Evolutionary conservation across 2,797 vertebrate species (phyloP).

Genomic region (Hemitrygon akajei): DNA sequence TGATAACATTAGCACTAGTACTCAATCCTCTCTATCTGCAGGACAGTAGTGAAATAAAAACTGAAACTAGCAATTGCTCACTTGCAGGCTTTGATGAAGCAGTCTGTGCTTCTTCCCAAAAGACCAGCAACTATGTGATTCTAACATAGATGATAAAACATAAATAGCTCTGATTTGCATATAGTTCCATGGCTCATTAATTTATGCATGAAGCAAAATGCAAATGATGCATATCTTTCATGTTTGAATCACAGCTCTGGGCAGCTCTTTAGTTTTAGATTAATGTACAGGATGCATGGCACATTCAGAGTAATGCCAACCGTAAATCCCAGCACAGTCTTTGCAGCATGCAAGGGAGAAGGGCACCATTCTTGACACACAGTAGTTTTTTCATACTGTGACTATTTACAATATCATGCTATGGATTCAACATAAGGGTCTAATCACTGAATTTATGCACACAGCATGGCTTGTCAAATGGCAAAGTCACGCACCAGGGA

Average conservation of each 20-base stretch:
- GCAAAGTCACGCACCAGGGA: background rate
- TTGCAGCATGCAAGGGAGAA: background rate
- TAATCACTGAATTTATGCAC: background rate
- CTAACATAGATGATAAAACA: conserved; percentile 14
- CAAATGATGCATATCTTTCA: background rate
- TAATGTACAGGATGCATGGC: background rate
- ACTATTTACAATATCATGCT: background rate
- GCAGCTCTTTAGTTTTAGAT: conserved; percentile 10
- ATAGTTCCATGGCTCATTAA: conserved; percentile 2
- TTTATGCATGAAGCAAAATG: background rate
- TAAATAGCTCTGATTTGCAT: conserved; percentile 17
- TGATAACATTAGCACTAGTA: background rate
- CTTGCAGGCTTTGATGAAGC: background rate
- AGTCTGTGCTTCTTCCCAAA: background rate
- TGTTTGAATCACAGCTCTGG: conserved; percentile 18
- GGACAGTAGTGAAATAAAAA: background rate
- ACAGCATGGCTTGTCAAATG: background rate
- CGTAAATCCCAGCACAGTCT: background rate
- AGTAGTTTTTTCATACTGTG: background rate
- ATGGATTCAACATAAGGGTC: background rate
- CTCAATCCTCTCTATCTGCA: background rate
- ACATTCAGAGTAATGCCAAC: conserved; percentile 12
- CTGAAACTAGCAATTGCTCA: background rate
- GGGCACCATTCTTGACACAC: background rate
- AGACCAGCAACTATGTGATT: background rate